A percentile compares a stretch with the other conserved stretches of the same genome.
Evolutionary conservation across 53 echinoderm and acorn worm species (phyloP).

Genomic region (Paracentrotus lividus): DNA sequence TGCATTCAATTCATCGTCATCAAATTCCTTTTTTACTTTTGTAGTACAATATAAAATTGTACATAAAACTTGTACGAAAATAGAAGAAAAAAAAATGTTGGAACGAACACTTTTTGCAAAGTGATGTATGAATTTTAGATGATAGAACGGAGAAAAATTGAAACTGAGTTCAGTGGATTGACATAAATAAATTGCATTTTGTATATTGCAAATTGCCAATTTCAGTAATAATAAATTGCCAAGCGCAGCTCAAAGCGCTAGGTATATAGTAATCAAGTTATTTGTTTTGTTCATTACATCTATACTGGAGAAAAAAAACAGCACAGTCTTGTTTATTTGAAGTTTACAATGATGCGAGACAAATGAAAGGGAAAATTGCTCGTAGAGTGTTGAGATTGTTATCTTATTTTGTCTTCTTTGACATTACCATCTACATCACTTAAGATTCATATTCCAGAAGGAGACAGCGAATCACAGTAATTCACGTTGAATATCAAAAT

Average conservation of each 20-base stretch:
- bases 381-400: no score
- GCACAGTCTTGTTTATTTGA: not conserved
- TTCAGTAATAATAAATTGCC: not conserved
- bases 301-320: not conserved
- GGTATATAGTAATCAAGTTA: not conserved
- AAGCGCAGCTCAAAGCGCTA: not conserved
- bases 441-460: no score
- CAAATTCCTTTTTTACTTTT: not conserved
- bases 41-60: not conserved
- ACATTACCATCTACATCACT: no score
- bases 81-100: not conserved
- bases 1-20: no score
- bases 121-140: not conserved
- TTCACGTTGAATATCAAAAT: no score
- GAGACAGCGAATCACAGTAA: no score
- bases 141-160: slow-evolving; percentile 17
- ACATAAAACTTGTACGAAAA: not conserved
- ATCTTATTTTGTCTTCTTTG: no score
- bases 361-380: no score
- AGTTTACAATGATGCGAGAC: no score
- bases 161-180: not conserved
- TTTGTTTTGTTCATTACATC: not conserved
- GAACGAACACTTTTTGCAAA: not conserved
- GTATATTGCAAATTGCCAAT: slow-evolving; percentile 8
- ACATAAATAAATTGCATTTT: slow-evolving; percentile 2